These are phyloP conservation scores for Spilosoma lubricipeda DNA, from an alignment of 2,888 invertebrate species.

Conservation along the genomic window DNA sequence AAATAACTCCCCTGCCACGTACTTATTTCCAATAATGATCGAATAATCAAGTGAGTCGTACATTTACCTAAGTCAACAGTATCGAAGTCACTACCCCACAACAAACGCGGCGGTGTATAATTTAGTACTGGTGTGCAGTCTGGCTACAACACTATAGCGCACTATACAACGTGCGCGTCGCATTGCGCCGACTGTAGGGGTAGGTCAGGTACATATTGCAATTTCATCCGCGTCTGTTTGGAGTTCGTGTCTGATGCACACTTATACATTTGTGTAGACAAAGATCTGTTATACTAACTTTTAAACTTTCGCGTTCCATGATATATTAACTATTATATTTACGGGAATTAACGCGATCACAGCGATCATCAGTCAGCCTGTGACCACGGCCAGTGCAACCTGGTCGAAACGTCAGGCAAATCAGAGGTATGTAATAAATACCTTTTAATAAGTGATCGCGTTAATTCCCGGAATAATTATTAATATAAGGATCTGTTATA, in stretches of 20 bases:
- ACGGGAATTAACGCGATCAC: too few relatives aligned
- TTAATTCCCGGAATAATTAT: too few relatives aligned
- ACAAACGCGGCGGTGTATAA: slow-evolving; percentile 79
- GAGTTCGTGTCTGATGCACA: slow-evolving; percentile 10
- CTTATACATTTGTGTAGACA: neutral
- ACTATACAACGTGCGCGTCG: slow-evolving; percentile 48
- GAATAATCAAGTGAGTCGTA: slow-evolving; percentile 7
- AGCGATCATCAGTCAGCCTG: too few relatives aligned
- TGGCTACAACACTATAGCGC: slow-evolving; percentile 44
- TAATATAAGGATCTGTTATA: too few relatives aligned
- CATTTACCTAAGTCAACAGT: slow-evolving; percentile 58
- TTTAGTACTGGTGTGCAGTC: slow-evolving; percentile 71
- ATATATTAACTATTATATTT: too few relatives aligned
- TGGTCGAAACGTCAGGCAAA: too few relatives aligned
- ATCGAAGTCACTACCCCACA: slow-evolving; percentile 58
- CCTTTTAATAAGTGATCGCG: too few relatives aligned
- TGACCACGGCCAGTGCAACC: too few relatives aligned
- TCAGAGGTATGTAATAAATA: too few relatives aligned
- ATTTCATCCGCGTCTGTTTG: slow-evolving; percentile 26
- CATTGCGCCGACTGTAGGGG: slow-evolving; percentile 71
- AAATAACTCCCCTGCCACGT: neutral
- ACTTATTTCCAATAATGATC: slow-evolving; percentile 9
- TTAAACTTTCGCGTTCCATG: too few relatives aligned
- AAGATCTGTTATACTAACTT: too few relatives aligned
- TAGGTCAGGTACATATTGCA: slow-evolving; percentile 68